Evolutionary conservation across 2,797 vertebrate genomes (phyloP).

Genomic region (Pampus argenteus): DNA sequence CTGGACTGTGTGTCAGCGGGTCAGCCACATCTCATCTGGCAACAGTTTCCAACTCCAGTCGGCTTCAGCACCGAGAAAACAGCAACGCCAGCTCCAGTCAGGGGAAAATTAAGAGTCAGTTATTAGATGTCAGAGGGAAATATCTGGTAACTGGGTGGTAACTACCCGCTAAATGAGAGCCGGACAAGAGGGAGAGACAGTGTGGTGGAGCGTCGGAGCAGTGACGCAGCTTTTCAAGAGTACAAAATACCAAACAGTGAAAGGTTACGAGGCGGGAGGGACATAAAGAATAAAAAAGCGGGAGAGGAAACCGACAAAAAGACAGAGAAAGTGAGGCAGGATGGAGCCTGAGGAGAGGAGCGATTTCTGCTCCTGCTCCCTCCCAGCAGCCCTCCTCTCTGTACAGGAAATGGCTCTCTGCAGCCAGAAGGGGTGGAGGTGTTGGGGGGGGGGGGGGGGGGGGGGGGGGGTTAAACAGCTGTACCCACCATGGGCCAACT

Average conservation of each 20-base stretch:
- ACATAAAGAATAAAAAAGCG: neutral
- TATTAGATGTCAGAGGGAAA: constrained; percentile 64
- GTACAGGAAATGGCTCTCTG: constrained; percentile 68
- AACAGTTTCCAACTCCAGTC: constrained; percentile 58
- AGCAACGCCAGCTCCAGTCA: constrained; percentile 38
- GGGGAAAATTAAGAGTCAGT: constrained; percentile 42
- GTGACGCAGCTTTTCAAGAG: constrained; percentile 43
- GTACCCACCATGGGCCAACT: constrained; percentile 47
- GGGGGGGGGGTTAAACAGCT: constrained; percentile 49
- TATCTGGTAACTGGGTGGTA: constrained; percentile 64
- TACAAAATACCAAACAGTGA: constrained; percentile 23
- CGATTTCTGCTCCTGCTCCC: constrained; percentile 58
- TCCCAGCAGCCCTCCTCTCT: constrained; percentile 80
- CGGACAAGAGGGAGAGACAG: constrained; percentile 19
- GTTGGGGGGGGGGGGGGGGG: constrained; percentile 12
- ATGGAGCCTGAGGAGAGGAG: constrained; percentile 23
- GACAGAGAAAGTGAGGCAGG: constrained; percentile 38
- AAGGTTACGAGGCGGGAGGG: constrained; percentile 35
- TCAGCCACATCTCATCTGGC: constrained; percentile 76
- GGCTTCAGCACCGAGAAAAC: constrained; percentile 19
- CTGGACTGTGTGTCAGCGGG: constrained; percentile 53
- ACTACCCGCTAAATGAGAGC: constrained; percentile 28
- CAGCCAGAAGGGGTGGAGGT: constrained; percentile 48
- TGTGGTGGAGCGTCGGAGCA: constrained; percentile 13
- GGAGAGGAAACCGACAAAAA: constrained; percentile 42